Conservation (phyloP, 23 tunicate species). For the Ascidia mentula region DNA sequence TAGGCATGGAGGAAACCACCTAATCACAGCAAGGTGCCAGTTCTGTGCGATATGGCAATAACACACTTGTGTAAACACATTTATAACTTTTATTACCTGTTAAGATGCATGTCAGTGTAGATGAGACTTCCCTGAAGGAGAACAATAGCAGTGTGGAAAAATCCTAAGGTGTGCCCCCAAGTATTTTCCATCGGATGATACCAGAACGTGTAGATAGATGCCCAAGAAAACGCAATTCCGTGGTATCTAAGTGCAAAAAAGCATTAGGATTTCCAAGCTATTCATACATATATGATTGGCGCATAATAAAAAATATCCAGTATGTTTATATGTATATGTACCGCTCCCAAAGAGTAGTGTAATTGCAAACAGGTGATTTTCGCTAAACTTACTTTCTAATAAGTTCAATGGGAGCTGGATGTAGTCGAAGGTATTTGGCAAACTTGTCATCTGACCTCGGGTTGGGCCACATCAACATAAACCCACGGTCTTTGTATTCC, state of each 20-base stretch:
- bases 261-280: too few relatives aligned
- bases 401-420: slow-evolving; percentile 64
- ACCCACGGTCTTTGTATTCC: slow-evolving; percentile 90
- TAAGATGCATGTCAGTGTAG: slow-evolving; percentile 80
- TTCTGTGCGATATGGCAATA: too few relatives aligned
- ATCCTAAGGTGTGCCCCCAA: slow-evolving; percentile 89
- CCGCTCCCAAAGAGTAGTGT: too few relatives aligned
- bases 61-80: too few relatives aligned
- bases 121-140: slow-evolving; percentile 91
- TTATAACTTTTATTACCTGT: too few relatives aligned
- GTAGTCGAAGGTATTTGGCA: slow-evolving; percentile 57
- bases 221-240: slow-evolving; percentile 94
- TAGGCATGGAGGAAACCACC: too few relatives aligned
- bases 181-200: slow-evolving; percentile 99
- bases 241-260: too few relatives aligned
- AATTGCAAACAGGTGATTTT: too few relatives aligned
- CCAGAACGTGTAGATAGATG: slow-evolving; percentile 95
- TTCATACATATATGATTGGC: too few relatives aligned
- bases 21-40: too few relatives aligned
- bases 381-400: slow-evolving; percentile 64
- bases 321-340: too few relatives aligned
- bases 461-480: slow-evolving; percentile 95
- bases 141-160: slow-evolving; percentile 95
- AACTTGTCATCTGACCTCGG: slow-evolving; percentile 65
- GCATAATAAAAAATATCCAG: too few relatives aligned